phyloP scores from a whole-genome alignment of 2,797 vertebrate species.

The Sciurus carolinensis region DNA sequence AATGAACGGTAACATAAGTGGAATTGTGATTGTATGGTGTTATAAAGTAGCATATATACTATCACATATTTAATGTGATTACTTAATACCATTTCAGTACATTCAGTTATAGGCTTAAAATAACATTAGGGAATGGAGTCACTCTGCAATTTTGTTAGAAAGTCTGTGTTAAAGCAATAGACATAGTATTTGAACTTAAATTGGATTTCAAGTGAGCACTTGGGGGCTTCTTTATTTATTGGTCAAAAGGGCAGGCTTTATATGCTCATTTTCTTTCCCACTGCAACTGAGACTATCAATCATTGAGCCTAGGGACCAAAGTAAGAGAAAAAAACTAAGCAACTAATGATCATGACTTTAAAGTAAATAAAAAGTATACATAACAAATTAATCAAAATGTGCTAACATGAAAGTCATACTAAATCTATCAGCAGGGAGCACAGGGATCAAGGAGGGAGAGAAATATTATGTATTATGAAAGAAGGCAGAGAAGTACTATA shows the following conservation, averaged over 20 bases:
- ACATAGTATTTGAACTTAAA: slow-evolving; percentile 57
- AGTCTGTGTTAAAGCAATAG: slow-evolving; percentile 33
- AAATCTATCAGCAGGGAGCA: background rate
- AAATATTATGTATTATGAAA: slow-evolving; percentile 30
- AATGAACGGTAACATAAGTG: background rate
- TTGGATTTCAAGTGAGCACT: slow-evolving; percentile 52
- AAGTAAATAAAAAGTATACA: slow-evolving; percentile 48
- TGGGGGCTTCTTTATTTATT: slow-evolving; percentile 44
- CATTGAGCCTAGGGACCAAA: background rate
- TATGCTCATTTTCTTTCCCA: slow-evolving; percentile 39
- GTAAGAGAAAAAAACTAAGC: background rate
- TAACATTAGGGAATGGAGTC: slow-evolving; percentile 40
- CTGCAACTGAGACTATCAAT: slow-evolving; percentile 42
- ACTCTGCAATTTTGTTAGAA: slow-evolving; percentile 60
- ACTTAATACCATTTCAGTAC: slow-evolving; percentile 13
- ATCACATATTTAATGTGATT: slow-evolving; percentile 11
- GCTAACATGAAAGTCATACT: background rate
- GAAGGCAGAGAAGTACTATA: background rate
- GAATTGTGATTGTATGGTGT: background rate
- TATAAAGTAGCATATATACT: background rate
- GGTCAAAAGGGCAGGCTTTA: slow-evolving; percentile 21
- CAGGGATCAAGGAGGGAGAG: background rate
- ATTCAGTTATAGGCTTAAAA: slow-evolving; percentile 47
- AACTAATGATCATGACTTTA: slow-evolving; percentile 35
- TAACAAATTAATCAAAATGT: slow-evolving; percentile 44